Percentiles rank a stretch among this genome's conserved stretches.
These are phyloP conservation scores for Vespertilio murinus DNA, from an alignment of 2,797 vertebrate genomes.

Conservation along the genomic window DNA sequence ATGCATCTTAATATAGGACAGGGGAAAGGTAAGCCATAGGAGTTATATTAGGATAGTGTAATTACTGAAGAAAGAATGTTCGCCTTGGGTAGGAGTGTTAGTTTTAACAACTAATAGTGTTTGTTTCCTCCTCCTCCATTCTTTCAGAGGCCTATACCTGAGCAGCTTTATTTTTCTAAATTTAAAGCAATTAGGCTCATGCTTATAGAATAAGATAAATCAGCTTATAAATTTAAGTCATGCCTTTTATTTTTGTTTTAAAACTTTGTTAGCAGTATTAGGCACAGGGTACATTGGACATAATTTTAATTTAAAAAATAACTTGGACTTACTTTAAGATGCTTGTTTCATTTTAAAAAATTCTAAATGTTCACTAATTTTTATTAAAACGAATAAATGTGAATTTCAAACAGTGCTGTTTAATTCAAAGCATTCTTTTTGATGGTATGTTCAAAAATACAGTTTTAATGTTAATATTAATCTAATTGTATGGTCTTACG, in stretches of 20 bases:
- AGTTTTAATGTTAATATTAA: slow-evolving; percentile 36
- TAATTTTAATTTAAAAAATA: slow-evolving; percentile 52
- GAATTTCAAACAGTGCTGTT: slow-evolving; percentile 40
- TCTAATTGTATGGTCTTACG: slow-evolving; percentile 24
- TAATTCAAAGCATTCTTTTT: slow-evolving; percentile 45
- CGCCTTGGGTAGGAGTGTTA: neutral
- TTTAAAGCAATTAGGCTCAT: slow-evolving; percentile 11
- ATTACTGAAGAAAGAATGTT: neutral
- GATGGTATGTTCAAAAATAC: neutral
- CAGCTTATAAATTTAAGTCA: slow-evolving; percentile 19
- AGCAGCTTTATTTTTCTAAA: slow-evolving; percentile 16
- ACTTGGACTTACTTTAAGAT: slow-evolving; percentile 29
- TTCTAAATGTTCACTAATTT: neutral
- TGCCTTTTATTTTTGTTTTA: slow-evolving; percentile 5
- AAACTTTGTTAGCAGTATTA: slow-evolving; percentile 26
- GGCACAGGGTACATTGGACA: neutral
- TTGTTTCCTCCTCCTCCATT: neutral
- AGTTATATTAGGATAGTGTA: neutral
- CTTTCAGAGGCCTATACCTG: neutral
- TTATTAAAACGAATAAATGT: slow-evolving; percentile 1
- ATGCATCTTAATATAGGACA: neutral
- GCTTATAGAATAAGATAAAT: slow-evolving; percentile 9
- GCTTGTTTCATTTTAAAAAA: slow-evolving; percentile 8
- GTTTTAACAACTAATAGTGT: neutral
- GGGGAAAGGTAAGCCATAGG: neutral